These are phyloP conservation scores for Aplysina aerophoba DNA, from an alignment of 37 sponge, comb jelly and placozoan genomes.

Conservation along the genomic window DNA sequence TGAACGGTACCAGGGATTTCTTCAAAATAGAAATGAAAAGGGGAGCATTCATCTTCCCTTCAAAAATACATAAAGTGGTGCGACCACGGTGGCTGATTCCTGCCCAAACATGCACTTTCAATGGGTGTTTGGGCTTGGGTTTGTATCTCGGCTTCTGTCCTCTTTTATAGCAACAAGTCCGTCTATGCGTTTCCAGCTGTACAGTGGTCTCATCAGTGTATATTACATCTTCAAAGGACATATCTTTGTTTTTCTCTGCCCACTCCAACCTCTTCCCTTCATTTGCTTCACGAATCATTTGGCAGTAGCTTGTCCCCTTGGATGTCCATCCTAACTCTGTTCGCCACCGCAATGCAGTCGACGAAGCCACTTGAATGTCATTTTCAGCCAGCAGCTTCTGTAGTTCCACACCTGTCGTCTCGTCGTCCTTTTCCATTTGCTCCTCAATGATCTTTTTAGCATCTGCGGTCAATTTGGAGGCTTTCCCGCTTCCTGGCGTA, in stretches of 20 bases:
- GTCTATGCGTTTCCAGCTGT: conserved; percentile 14
- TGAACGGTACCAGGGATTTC: not conserved
- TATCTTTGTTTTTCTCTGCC: conserved; percentile 26
- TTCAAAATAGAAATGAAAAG: not conserved
- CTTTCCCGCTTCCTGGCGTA: not conserved
- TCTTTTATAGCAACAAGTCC: not conserved
- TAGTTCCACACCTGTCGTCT: conserved; percentile 6
- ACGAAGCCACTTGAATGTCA: not conserved
- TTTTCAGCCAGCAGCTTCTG: conserved; percentile 1
- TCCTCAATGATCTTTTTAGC: not conserved
- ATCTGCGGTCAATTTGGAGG: not conserved
- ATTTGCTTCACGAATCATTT: conserved; percentile 21
- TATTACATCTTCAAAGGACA: not conserved
- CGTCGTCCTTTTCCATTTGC: conserved; percentile 19
- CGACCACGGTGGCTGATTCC: not conserved
- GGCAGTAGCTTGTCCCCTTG: conserved; percentile 10
- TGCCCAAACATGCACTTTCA: conserved; percentile 8
- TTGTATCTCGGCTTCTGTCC: not conserved
- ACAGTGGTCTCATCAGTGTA: conserved; percentile 15
- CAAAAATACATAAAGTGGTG: not conserved
- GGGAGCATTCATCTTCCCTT: conserved; percentile 14
- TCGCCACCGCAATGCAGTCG: not conserved
- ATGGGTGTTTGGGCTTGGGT: conserved; percentile 2
- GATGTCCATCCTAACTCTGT: conserved; percentile 5
- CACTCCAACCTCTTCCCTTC: conserved; percentile 19